Evolutionary conservation across 2,888 invertebrate species (phyloP).

Genomic region (Therioaphis trifolii): DNA sequence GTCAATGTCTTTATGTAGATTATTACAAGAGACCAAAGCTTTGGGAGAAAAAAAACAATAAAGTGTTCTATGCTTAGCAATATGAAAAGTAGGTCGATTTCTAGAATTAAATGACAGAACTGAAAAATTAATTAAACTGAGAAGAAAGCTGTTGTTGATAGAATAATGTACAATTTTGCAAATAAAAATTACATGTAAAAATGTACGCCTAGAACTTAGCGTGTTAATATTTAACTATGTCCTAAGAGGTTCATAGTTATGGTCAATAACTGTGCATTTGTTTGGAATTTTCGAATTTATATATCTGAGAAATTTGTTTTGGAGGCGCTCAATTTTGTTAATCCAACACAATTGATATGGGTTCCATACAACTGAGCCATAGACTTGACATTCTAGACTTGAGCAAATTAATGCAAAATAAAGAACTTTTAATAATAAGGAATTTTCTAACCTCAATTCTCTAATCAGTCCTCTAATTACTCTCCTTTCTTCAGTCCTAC

Average conservation of each 20-base stretch:
- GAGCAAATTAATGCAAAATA: no score
- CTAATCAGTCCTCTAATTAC: no score
- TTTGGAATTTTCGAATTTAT: constrained; percentile 2
- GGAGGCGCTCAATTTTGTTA: background rate
- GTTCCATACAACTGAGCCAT: background rate
- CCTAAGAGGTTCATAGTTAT: background rate
- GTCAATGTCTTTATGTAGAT: no score
- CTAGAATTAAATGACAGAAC: background rate
- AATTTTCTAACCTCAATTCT: no score
- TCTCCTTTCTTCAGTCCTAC: no score
- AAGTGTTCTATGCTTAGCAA: background rate
- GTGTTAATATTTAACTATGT: no score
- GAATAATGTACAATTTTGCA: no score
- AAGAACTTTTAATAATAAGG: background rate
- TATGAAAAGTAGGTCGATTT: background rate
- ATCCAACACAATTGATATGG: background rate
- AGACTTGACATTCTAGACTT: background rate
- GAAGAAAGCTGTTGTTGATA: background rate
- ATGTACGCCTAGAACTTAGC: no score
- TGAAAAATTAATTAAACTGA: background rate
- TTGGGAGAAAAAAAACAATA: background rate
- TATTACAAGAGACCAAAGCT: background rate
- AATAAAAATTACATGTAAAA: no score
- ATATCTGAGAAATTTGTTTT: constrained; percentile 12
- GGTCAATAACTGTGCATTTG: background rate